Percentiles rank a stretch among this genome's conserved stretches.
phyloP scores from a whole-genome alignment of 2,113 vertebrate species.

The Etheostoma cragini region DNA sequence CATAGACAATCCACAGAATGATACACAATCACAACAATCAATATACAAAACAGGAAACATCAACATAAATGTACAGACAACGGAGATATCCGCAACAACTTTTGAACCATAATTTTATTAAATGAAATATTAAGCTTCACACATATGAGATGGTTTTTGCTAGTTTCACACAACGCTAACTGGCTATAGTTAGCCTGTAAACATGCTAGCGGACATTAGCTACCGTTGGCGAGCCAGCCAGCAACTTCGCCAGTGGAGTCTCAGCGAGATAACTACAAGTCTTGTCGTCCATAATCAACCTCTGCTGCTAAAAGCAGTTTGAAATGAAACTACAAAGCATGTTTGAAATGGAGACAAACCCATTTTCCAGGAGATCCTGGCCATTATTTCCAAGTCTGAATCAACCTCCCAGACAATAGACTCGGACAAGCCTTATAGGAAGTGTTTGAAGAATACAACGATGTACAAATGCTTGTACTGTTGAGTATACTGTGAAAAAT shows the following conservation, averaged over 20 bases:
- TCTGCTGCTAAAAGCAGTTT: conserved; percentile 4
- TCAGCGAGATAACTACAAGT: conserved; percentile 38
- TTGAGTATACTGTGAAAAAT: too few species aligned
- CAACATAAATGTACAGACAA: too few species aligned
- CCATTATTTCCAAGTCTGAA: too few species aligned
- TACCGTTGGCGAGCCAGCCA: conserved; percentile 52
- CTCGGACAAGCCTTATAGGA: too few species aligned
- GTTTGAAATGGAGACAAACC: conserved; percentile 91
- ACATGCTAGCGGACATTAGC: background rate
- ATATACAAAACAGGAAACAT: too few species aligned
- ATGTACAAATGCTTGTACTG: too few species aligned
- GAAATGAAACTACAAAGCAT: conserved; percentile 32
- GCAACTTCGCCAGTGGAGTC: conserved; percentile 61
- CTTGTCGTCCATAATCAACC: conserved; percentile 36
- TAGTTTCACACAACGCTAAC: conserved; percentile 35
- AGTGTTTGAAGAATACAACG: too few species aligned
- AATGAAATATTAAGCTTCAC: background rate
- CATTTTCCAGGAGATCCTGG: too few species aligned
- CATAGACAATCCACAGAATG: too few species aligned
- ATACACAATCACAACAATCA: too few species aligned
- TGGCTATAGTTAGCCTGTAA: conserved; percentile 32
- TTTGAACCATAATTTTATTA: background rate
- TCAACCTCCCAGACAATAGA: too few species aligned
- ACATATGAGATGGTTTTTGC: conserved; percentile 27
- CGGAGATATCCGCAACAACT: too few species aligned